Conservation (phyloP, 2,113 vertebrate genomes). For the Dicrurus megarhynchus region DNA sequence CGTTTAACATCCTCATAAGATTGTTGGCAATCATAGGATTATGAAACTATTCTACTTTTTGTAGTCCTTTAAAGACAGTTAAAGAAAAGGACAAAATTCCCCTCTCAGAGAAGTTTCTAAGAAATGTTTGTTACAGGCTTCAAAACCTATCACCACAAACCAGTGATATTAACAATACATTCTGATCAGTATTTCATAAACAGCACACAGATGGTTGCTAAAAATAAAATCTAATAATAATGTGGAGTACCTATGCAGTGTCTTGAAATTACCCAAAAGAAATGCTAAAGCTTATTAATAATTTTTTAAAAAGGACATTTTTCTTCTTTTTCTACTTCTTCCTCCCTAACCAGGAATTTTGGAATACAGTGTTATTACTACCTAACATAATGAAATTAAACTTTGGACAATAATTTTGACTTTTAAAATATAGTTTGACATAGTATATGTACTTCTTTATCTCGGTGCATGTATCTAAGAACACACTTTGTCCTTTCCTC, state of each 20-base stretch:
- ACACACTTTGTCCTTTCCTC: neutral
- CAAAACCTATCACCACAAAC: neutral
- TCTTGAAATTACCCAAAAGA: neutral
- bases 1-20: neutral
- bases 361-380: neutral
- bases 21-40: neutral
- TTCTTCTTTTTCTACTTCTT: neutral
- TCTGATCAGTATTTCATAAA: neutral
- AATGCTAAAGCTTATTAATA: neutral
- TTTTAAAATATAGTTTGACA: neutral
- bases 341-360: neutral
- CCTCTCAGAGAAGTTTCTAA: neutral
- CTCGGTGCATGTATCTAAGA: neutral
- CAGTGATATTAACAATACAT: neutral
- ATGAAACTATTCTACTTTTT: neutral
- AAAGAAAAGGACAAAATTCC: neutral
- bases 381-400: neutral
- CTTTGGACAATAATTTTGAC: neutral
- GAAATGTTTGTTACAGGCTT: neutral
- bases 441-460: neutral
- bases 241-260: neutral
- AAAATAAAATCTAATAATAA: neutral
- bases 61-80: neutral
- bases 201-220: neutral
- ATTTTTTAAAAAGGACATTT: rapidly evolving